phyloP scores from a whole-genome alignment of 2,797 vertebrate genomes.

The Neopelma chrysocephalum region DNA sequence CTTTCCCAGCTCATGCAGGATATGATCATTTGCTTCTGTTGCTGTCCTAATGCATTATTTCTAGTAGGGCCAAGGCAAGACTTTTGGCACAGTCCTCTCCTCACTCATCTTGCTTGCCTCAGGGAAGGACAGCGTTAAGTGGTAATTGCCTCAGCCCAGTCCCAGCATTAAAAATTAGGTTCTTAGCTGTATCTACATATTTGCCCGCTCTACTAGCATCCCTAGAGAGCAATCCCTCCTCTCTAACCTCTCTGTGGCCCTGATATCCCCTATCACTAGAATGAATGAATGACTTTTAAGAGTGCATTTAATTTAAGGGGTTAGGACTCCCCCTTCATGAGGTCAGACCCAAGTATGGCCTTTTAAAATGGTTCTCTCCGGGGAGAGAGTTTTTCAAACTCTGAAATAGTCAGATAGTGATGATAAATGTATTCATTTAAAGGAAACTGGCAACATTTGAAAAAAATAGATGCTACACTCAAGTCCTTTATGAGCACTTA shows the following conservation, averaged over 20 bases:
- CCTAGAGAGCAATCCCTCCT: slow-evolving; percentile 61
- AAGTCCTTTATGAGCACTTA: neutral
- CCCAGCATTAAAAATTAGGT: slow-evolving; percentile 18
- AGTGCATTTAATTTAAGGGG: slow-evolving; percentile 45
- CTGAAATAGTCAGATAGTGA: neutral
- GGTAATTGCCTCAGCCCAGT: neutral
- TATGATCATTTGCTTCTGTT: neutral
- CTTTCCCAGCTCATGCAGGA: neutral
- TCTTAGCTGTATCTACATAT: slow-evolving; percentile 36
- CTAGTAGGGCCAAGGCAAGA: neutral
- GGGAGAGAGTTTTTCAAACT: neutral
- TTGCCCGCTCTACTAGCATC: neutral
- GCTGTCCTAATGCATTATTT: neutral
- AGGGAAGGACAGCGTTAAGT: neutral
- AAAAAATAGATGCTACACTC: neutral
- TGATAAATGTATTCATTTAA: neutral
- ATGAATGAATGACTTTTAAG: slow-evolving; percentile 54
- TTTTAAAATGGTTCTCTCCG: neutral
- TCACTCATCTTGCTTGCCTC: neutral
- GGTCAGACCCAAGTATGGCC: neutral
- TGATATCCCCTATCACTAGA: neutral
- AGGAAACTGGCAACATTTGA: neutral
- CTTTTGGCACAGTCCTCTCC: neutral
- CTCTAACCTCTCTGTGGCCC: slow-evolving; percentile 51
- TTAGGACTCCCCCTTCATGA: neutral